Conservation (phyloP, 2,113 vertebrate genomes). For the Sylvicapra grimmia region DNA sequence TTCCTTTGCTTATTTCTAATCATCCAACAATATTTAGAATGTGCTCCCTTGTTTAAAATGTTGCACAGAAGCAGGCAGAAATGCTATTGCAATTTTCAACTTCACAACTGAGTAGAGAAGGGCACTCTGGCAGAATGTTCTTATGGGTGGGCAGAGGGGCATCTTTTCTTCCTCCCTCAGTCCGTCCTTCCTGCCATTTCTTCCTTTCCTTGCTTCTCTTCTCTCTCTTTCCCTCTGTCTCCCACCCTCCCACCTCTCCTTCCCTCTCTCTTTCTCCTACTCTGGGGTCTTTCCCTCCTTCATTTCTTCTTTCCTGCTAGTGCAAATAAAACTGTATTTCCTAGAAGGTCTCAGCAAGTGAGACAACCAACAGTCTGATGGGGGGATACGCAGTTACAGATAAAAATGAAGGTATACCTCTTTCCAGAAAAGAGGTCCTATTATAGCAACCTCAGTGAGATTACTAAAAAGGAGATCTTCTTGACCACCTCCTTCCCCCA, state of each 20-base stretch:
- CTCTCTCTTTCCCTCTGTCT: not conserved
- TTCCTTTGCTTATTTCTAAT: not conserved
- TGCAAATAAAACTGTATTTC: not conserved
- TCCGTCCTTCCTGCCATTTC: not conserved
- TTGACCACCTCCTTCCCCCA: not conserved
- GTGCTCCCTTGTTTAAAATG: not conserved
- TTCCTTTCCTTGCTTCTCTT: not conserved
- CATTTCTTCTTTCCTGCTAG: not conserved
- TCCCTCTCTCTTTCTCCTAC: not conserved
- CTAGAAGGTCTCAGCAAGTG: not conserved
- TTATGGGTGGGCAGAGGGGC: not conserved
- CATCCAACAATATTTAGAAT: not conserved
- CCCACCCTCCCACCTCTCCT: no score
- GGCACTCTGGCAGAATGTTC: no score
- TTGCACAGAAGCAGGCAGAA: not conserved
- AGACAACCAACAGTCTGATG: not conserved
- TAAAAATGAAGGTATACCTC: not conserved
- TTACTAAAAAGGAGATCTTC: not conserved
- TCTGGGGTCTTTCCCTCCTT: not conserved
- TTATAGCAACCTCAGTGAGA: not conserved
- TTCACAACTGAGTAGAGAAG: not conserved
- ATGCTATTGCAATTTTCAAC: no score
- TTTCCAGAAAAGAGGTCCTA: not conserved
- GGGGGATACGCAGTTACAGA: not conserved
- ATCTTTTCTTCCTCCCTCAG: not conserved